Percentiles rank a stretch among this genome's conserved stretches.
phyloP scores from a whole-genome alignment of 2,888 invertebrate genomes.

The Acanthoscelides obtectus region DNA sequence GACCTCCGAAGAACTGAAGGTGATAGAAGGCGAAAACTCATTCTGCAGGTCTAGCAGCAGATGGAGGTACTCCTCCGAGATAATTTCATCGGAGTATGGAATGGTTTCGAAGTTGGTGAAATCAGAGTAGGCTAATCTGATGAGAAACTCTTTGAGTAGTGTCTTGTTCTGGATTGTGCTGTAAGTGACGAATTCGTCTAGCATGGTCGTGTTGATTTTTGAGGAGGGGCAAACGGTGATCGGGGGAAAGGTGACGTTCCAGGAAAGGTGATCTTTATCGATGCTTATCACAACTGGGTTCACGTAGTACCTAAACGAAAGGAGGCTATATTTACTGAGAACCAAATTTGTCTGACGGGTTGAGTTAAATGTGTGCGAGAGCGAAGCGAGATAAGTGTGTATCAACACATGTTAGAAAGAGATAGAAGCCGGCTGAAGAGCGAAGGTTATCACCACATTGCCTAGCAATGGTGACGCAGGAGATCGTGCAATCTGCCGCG shows the following conservation, averaged over 20 bases:
- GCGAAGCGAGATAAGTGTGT: too few species aligned
- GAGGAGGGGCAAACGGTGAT: conserved; percentile 61
- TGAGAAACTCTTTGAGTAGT: conserved; percentile 52
- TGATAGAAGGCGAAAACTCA: conserved; percentile 49
- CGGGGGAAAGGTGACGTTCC: conserved; percentile 68
- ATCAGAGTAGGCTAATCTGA: conserved; percentile 52
- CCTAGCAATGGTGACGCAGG: too few species aligned
- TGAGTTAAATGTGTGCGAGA: too few species aligned
- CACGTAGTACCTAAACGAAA: conserved; percentile 51
- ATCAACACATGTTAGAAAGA: too few species aligned
- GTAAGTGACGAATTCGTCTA: conserved; percentile 50
- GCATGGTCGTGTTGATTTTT: conserved; percentile 54
- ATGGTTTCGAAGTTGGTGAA: conserved; percentile 56
- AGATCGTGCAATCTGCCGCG: too few species aligned
- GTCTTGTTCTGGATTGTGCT: conserved; percentile 47
- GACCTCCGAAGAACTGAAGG: conserved; percentile 21
- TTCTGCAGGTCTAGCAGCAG: conserved; percentile 50
- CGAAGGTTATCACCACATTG: too few species aligned
- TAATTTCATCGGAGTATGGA: conserved; percentile 51
- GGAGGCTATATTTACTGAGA: too few species aligned
- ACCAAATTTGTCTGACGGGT: too few species aligned
- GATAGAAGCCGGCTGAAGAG: too few species aligned
- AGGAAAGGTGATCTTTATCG: conserved; percentile 66
- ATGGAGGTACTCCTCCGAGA: conserved; percentile 52
- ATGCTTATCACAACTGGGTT: conserved; percentile 70